Base-by-base conservation (phyloP, 2,797 vertebrate genomes). In the Tachyglossus aculeatus region DNA sequence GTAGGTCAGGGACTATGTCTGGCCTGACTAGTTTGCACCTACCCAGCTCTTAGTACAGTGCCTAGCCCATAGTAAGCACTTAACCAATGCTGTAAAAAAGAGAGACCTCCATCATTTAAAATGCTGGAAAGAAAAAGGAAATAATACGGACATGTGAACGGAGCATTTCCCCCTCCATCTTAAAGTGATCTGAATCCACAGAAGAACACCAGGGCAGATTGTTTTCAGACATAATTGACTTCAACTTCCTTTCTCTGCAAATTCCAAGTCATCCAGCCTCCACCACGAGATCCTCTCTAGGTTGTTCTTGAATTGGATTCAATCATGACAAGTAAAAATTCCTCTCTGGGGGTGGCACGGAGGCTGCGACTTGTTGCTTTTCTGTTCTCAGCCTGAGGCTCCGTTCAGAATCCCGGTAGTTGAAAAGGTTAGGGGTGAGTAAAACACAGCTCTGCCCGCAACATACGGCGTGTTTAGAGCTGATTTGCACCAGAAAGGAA, bases 401-500 rank as follows among this genome's bases (percentile, higher is more conserved):
- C 73, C 75, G 12, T 48, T 65, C 68, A 19, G 45, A 68, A 67
- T 77, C 45, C 48, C 38, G 27, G 63, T 74, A 63, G 5, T 80
- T 85, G 78, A 84, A 65, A 82, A 77, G 47, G 44, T 47, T 55
- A 18, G 38, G 47, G 41, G 74, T 62, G 44, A 71, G 27, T 40
- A 59, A 74, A 77, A 62, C 50, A 1, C 64, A 58, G 55, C 36
- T 36, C 41, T 7, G 7, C 36, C 19, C 1, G 51, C 51, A 84
- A 77, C 68, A 71, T 64, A 40, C 75, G 75, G n/a, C 71, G 69
- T 67, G 36, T 9, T 80, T 74, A 64, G 63, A 41, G 27, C 81
- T 4, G 0, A 43, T 69, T 77, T 86, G 55, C 62, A 71, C 32
- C 52, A 66, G 56, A 70, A 74, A 77, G 8, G 32, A 60, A 60